phyloP scores from a whole-genome alignment of 2,888 invertebrate genomes.

The Octonoba sinensis region DNA sequence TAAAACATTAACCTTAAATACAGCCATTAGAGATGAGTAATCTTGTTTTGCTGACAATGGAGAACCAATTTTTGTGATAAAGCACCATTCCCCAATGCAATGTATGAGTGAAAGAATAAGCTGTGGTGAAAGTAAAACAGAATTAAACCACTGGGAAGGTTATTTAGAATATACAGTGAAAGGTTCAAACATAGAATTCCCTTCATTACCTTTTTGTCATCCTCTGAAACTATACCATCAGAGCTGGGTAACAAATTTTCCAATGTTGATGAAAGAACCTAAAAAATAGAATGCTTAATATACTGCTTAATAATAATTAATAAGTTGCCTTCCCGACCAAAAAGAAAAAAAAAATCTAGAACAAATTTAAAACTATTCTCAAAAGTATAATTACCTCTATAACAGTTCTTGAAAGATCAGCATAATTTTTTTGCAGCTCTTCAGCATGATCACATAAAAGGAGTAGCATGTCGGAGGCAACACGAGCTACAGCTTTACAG shows the following conservation, averaged over 20 bases:
- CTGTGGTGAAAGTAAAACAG: conserved; percentile 71
- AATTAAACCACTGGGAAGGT: background rate
- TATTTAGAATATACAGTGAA: background rate
- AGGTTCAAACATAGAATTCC: background rate
- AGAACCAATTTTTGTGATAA: conserved; percentile 66
- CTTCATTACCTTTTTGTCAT: conserved; percentile 75
- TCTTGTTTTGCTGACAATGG: conserved; percentile 47
- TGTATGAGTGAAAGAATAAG: conserved; percentile 85
- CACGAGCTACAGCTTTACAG: conserved; percentile 84
- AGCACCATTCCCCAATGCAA: conserved; percentile 92
- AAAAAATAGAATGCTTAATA: background rate
- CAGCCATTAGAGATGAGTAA: conserved; percentile 59
- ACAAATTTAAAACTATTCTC: background rate
- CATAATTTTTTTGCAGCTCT: conserved; percentile 80
- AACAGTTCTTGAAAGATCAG: conserved; percentile 79
- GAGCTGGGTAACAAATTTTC: conserved; percentile 72
- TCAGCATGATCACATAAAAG: conserved; percentile 85
- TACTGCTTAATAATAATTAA: background rate
- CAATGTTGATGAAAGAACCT: conserved; percentile 74
- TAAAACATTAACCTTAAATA: conserved; percentile 64
- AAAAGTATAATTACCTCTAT: conserved; percentile 72
- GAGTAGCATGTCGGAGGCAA: conserved; percentile 85
- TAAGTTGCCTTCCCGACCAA: no score
- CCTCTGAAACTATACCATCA: conserved; percentile 74
- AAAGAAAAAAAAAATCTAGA: background rate